Conservation (phyloP, 2,888 invertebrate species). For the Stenolophus ochropezus region DNA sequence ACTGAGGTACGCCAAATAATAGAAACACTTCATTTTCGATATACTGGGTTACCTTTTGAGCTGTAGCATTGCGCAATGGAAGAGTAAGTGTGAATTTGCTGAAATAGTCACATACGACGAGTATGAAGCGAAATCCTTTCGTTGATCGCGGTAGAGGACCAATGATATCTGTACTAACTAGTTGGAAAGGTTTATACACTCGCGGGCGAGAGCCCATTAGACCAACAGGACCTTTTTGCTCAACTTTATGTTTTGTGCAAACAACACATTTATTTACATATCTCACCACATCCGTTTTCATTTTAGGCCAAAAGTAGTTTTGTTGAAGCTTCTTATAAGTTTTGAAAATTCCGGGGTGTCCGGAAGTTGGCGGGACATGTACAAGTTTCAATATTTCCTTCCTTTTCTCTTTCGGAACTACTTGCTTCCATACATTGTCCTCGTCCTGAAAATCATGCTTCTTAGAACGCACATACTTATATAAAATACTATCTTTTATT, state of each 20-base stretch:
- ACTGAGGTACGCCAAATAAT: no score
- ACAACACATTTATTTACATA: slow-evolving; percentile 20
- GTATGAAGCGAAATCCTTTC: slow-evolving; percentile 47
- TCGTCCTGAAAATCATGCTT: slow-evolving; percentile 40
- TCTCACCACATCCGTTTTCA: slow-evolving; percentile 38
- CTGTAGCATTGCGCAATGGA: slow-evolving; percentile 50
- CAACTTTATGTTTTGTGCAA: slow-evolving; percentile 18
- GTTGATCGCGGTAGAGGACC: slow-evolving; percentile 58
- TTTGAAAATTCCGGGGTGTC: slow-evolving; percentile 34
- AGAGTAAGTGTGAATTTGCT: slow-evolving; percentile 49
- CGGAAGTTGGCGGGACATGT: slow-evolving; percentile 59
- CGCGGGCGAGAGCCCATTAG: slow-evolving; percentile 45
- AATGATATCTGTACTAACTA: slow-evolving; percentile 62
- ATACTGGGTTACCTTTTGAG: background rate
- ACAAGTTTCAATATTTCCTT: slow-evolving; percentile 16
- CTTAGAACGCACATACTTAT: slow-evolving; percentile 55
- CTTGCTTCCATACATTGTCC: slow-evolving; percentile 48
- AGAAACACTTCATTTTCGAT: slow-evolving; percentile 62
- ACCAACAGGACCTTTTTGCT: slow-evolving; percentile 46
- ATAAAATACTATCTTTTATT: slow-evolving; percentile 58
- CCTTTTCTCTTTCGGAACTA: slow-evolving; percentile 60
- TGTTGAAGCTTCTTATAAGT: no score
- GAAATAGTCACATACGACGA: slow-evolving; percentile 60
- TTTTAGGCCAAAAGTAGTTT: slow-evolving; percentile 23
- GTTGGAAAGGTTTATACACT: slow-evolving; percentile 58